Evolutionary conservation across 2,888 invertebrate genomes (phyloP).

Genomic region (Beris chalybata): DNA sequence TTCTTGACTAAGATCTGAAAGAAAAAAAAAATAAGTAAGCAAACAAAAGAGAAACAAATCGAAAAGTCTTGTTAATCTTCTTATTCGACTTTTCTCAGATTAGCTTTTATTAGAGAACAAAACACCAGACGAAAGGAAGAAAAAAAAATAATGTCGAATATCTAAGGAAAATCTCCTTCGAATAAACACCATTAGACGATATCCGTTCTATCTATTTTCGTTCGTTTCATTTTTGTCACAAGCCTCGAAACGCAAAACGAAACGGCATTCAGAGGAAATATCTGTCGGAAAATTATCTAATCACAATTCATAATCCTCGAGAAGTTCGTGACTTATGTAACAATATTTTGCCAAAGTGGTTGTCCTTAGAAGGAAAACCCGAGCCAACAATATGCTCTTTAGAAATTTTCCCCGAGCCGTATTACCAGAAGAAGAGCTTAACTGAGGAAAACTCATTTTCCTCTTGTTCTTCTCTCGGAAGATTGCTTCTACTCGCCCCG

Average conservation of each 20-base stretch:
- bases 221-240: neutral
- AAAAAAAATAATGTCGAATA: no score
- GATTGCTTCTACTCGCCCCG: neutral
- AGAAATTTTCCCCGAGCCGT: neutral
- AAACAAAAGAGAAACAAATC: no score
- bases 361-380: neutral
- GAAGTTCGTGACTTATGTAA: conserved; percentile 10
- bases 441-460: neutral
- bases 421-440: neutral
- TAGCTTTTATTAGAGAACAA: no score
- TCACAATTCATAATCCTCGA: conserved; percentile 6
- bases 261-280: neutral
- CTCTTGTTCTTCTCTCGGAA: neutral
- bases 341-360: neutral
- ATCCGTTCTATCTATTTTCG: no score
- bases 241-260: neutral
- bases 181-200: no score
- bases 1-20: no score
- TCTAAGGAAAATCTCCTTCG: no score
- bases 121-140: no score
- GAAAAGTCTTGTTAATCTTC: no score
- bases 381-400: no score
- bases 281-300: conserved; percentile 3
- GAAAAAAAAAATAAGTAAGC: no score
- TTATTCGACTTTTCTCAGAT: no score